Evolutionary conservation across 2,113 vertebrate genomes (phyloP), one percentile per base, ranked within the genome.

Genomic region (Mandrillus leucophaeus): DNA sequence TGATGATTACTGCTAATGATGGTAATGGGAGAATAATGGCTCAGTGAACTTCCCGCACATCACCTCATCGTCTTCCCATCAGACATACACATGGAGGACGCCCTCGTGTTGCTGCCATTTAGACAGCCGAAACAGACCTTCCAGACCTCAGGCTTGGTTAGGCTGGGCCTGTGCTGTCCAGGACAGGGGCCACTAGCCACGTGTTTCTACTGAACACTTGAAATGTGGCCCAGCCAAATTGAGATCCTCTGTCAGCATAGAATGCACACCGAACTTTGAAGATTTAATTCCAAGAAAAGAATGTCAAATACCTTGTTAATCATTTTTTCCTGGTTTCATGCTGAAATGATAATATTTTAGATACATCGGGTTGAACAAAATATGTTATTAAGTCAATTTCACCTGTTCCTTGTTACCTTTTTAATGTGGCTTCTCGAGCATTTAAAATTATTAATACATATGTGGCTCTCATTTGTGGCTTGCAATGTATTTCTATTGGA

Each of bases 401-500:
- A 95, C 93, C 95, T 93, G 88, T 86, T 93, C 75, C 93, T 95
- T 92, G 88, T 73, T 68, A 59, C 75, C 52, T 72, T 82, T 82
- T 95, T 73, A 93, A 90, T 23, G 50, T 57, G 55, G 55, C 85
- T 61, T 30, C 73, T 61, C 70, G 68, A 93, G 57, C 79, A 72
- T 55, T 93, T 72, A 38, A 78, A 82, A 86, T 73, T 79, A 64
- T 64, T 64, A 64, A 64, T 64, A 20, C 23, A 23, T 57, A 35
- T 64, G 92, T 23, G 50, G 87, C 76, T 96, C 93, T n/a, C 83
- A 82, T 86, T 83, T 94, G 97, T 82, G 91, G 48, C 72, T 92
- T 45, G 48, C 72, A 27, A 95, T 96, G 6, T 93, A 70, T 96
- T 96, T 91, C 91, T 97, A 91, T 93, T 95, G 93, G 96, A 93